Percentiles rank a stretch among this genome's conserved stretches.
These are phyloP conservation scores for Sinhomidia bicolor DNA, from an alignment of 2,888 invertebrate species.

Conservation along the genomic window DNA sequence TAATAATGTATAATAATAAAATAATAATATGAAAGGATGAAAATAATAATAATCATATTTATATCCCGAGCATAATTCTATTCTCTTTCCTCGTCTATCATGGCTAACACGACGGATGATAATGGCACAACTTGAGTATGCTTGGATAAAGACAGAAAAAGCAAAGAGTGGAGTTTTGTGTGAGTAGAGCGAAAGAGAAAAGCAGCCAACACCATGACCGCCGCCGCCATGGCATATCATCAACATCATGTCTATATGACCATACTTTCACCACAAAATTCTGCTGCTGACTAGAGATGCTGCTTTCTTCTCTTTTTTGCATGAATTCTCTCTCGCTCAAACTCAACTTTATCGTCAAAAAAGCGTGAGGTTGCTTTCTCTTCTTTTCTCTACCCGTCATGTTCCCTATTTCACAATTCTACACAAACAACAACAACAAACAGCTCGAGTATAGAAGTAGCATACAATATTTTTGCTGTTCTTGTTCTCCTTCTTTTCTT, in stretches of 20 bases:
- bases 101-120: background rate
- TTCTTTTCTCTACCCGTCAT: background rate
- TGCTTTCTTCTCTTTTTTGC: slow-evolving; percentile 23
- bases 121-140: background rate
- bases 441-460: background rate
- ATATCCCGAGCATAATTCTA: slow-evolving; percentile 8
- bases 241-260: background rate
- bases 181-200: background rate
- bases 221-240: no score
- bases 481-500: background rate
- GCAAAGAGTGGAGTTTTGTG: background rate
- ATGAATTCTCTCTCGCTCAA: background rate
- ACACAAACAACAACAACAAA: background rate
- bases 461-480: slow-evolving; percentile 11
- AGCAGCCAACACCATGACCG: background rate
- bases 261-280: slow-evolving; percentile 46
- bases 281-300: no score
- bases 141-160: slow-evolving; percentile 19
- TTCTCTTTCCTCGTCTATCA: background rate
- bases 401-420: background rate
- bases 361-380: background rate
- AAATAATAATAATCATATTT: slow-evolving; percentile 20
- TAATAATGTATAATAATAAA: background rate
- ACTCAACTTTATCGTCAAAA: slow-evolving; percentile 19
- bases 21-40: background rate